These are phyloP conservation scores for Eristalinus aeneus DNA, from an alignment of 2,888 invertebrate species.

Conservation along the genomic window DNA sequence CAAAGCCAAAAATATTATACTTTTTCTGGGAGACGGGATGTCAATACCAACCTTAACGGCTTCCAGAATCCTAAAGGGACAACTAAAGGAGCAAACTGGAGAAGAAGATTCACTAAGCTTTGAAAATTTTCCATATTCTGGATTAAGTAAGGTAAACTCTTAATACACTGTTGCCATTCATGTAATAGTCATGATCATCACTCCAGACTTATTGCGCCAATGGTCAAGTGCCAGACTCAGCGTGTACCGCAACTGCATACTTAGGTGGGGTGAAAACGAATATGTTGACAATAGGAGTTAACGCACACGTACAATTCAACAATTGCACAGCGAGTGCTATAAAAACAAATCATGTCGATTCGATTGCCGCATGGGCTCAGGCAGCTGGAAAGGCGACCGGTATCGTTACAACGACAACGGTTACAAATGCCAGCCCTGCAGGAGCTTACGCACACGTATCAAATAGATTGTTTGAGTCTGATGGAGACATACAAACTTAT, in stretches of 20 bases:
- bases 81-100: conserved; percentile 82
- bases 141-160: conserved; percentile 83
- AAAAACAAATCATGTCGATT: conserved; percentile 83
- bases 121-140: conserved; percentile 85
- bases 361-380: conserved; percentile 87
- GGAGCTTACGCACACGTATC: conserved; percentile 84
- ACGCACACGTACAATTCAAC: conserved; percentile 84
- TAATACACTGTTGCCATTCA: not conserved
- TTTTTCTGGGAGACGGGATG: conserved; percentile 84
- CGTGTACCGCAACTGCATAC: conserved; percentile 81
- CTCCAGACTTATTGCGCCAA: conserved; percentile 84
- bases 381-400: conserved; percentile 83
- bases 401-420: conserved; percentile 88
- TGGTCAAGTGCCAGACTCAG: conserved; percentile 87
- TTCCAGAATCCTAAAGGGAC: conserved; percentile 85
- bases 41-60: conserved; percentile 86
- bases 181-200: not conserved
- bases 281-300: conserved; percentile 85
- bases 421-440: conserved; percentile 91
- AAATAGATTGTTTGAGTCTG: conserved; percentile 87
- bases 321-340: conserved; percentile 84
- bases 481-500: conserved; percentile 81
- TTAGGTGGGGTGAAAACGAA: conserved; percentile 86
- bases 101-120: conserved; percentile 84
- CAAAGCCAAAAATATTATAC: conserved; percentile 76